phyloP scores from a whole-genome alignment of 2,113 vertebrate genomes.

The Brachyhypopomus occidentalis region DNA sequence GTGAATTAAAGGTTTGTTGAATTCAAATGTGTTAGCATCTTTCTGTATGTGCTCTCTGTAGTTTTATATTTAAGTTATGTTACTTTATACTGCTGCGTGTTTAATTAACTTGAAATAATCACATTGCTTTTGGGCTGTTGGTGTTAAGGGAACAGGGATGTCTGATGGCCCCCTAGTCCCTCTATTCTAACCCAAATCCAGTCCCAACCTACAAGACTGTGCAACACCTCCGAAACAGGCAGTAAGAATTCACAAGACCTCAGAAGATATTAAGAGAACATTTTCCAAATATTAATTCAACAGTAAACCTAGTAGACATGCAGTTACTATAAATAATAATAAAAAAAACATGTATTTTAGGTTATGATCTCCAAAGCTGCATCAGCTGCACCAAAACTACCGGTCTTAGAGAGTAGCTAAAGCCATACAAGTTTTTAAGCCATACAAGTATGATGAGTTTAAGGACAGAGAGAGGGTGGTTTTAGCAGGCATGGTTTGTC shows the following conservation, averaged over 20 bases:
- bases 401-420: background rate
- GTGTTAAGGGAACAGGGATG: background rate
- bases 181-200: background rate
- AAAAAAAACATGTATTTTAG: too few species aligned
- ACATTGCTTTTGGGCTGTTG: background rate
- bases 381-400: background rate
- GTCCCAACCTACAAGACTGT: background rate
- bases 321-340: too few species aligned
- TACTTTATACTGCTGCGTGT: slow-evolving; percentile 13
- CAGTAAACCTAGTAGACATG: too few species aligned
- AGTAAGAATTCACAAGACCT: background rate
- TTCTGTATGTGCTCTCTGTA: slow-evolving; percentile 16
- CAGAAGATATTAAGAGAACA: too few species aligned
- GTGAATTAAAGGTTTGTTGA: slow-evolving; percentile 59
- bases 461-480: background rate
- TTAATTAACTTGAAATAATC: slow-evolving; percentile 33
- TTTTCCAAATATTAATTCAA: too few species aligned
- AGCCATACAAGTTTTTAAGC: slow-evolving; percentile 23
- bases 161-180: slow-evolving; percentile 6
- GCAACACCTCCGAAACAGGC: background rate
- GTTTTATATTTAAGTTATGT: background rate
- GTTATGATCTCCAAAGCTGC: too few species aligned
- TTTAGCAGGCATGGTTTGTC: background rate
- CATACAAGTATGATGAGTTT: slow-evolving; percentile 36
- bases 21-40: slow-evolving; percentile 30